Evolutionary conservation across 2,113 vertebrate genomes (phyloP), one percentile per base, ranked within the genome.

Genomic region (Salminus brasiliensis): DNA sequence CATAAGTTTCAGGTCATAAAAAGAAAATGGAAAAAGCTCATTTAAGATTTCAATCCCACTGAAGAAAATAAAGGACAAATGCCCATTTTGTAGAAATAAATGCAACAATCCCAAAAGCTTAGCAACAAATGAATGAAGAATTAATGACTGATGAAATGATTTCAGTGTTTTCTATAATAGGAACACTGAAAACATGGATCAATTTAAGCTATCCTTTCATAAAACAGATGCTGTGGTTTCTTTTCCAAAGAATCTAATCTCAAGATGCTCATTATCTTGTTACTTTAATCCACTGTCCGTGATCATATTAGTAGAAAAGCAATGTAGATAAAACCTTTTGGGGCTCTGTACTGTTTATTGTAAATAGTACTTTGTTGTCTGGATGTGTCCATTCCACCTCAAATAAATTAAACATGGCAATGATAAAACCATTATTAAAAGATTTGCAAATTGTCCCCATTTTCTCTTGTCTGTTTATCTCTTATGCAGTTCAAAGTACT

Each of bases 391-490:
- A 11, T 63, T 63, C 60, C 34, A 21, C 30, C 30, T 18, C 5
- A n/a, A n/a, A n/a, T n/a, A n/a, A n/a, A n/a, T 34, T 63, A 18
- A 63, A 63, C 23, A 21, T 39, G 62, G 13, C 9, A 66, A 23
- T 39, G 21, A 66, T 66, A 10, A 66, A 66, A 39, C 32, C 34
- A n/a, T 65, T 65, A 36, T 65, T 65, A 65, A 36, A 21, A 21
- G 30, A n/a, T 8, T 59, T 62, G 32, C 59, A 65, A 5, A 65
- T n/a, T 11, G n/a, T 15, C 16, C 55, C 55, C 53, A 23, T 25
- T 25, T 21, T 57, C 55, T 25, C 11, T 23, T 57, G n/a, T 57
- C 23, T 10, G 39, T 43, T 43, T 15, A 45, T 15, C 16, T n/a
- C 2, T 18, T 62, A 32, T 34, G 29, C 34, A 18, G 13, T 65